These are phyloP conservation scores for Ariopsis seemanni DNA, from an alignment of 2,113 vertebrate genomes.

Conservation along the genomic window DNA sequence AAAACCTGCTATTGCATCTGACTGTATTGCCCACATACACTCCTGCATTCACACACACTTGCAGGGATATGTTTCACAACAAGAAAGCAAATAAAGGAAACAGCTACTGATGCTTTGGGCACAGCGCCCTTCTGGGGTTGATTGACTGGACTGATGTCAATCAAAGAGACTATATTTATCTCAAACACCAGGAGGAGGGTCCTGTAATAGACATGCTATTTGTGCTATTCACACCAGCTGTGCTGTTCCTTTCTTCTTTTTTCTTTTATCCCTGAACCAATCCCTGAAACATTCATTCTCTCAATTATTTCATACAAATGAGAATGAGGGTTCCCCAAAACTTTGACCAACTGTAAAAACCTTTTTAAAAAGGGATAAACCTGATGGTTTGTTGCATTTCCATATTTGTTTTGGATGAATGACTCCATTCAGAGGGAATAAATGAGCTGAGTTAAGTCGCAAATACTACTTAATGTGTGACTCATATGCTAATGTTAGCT, in stretches of 20 bases:
- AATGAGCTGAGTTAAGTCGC: background rate
- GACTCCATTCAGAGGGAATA: background rate
- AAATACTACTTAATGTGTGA: background rate
- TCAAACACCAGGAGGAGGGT: constrained; percentile 20
- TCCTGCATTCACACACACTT: background rate
- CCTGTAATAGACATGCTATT: background rate
- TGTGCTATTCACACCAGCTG: background rate
- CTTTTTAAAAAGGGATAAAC: background rate
- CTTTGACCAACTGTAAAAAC: background rate
- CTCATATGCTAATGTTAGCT: background rate
- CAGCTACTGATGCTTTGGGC: constrained; percentile 33
- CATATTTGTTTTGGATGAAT: background rate
- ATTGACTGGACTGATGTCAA: constrained; percentile 37
- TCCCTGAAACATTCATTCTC: background rate
- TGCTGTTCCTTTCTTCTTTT: constrained; percentile 7
- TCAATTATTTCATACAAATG: background rate
- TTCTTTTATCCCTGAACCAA: constrained; percentile 9
- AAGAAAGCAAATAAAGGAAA: constrained; percentile 15
- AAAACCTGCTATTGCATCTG: background rate
- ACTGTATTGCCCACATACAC: background rate
- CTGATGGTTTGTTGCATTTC: background rate
- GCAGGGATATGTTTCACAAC: constrained; percentile 12
- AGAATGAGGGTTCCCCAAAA: background rate
- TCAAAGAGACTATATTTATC: constrained; percentile 10
- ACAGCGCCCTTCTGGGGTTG: constrained; percentile 38